Evolutionary conservation across 1,140 invertebrate species (phyloP), one percentile per base, ranked within the genome.

Genomic region (Penaeus indicus): DNA sequence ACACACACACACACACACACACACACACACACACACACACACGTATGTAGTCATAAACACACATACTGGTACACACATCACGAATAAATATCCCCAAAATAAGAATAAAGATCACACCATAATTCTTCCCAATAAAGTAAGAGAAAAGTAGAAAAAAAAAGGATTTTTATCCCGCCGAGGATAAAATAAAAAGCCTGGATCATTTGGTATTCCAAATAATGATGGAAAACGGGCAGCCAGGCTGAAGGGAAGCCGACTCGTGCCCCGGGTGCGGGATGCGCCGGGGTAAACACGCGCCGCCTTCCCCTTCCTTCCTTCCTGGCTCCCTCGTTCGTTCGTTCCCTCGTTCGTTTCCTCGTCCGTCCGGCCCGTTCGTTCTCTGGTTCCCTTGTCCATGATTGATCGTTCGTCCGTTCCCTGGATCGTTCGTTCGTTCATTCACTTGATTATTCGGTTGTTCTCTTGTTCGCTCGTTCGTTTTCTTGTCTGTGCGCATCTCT

Each of bases 131-230:
- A n/a, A 16, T 2, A 27, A 62, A 32, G 19, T 63, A 3, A 22
- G 5, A 72, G 21, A 75, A 32, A 38, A 75, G 72, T 38, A 19
- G 25, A 75, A 81, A n/a, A 60, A 61, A 62, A 3, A 61, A n/a
- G 32, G 22, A 83, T 22, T 42, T 32, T 32, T 19, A 38, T 75
- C 38, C 25, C 69, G 38, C 27, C 25, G 64, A 79, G 25, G 25
- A 64, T 79, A 86, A 63, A 79, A 81, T 13, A 86, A 80, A 78
- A n/a, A 64, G 25, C 63, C 42, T n/a, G 32, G 85, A 86, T 86
- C 75, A 86, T 86, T 86, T 86, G 78, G 85, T 86, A 86, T 86
- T 86, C 85, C 42, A 63, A 63, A 81, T 86, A 79, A 86, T 86
- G 85, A 86, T 42, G 85, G 61, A 86, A 64, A 27, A 54, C 54